Conservation (phyloP, 2,797 vertebrate species). For the Hydrophis major region DNA sequence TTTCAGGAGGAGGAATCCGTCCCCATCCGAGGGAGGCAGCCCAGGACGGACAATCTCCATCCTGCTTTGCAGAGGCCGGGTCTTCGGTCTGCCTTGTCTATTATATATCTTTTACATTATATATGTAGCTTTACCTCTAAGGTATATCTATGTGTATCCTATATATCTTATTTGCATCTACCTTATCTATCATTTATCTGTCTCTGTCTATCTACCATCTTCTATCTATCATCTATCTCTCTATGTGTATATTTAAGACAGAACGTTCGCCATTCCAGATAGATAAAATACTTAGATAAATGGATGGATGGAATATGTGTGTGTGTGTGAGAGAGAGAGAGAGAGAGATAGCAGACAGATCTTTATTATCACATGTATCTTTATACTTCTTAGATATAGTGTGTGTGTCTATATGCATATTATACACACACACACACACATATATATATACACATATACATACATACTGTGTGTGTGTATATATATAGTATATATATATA, state of each 20-base stretch:
- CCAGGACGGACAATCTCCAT: background rate
- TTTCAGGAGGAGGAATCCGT: background rate
- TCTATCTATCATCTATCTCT: too few species aligned
- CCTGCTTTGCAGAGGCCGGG: accelerated
- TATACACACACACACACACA: too few species aligned
- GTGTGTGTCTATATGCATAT: background rate
- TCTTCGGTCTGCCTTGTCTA: background rate
- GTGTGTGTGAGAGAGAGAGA: background rate
- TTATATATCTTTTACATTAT: background rate
- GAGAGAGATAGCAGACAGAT: background rate
- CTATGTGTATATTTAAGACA: background rate
- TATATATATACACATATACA: too few species aligned
- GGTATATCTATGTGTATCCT: too few species aligned
- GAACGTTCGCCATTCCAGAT: background rate
- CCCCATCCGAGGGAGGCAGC: background rate
- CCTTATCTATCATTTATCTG: too few species aligned
- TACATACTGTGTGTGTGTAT: too few species aligned
- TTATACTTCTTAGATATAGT: background rate
- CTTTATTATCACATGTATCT: background rate
- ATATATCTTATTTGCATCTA: too few species aligned
- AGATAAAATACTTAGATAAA: too few species aligned
- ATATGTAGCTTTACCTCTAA: background rate
- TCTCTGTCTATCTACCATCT: too few species aligned
- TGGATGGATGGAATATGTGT: background rate
- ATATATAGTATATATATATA: too few species aligned